phyloP scores from a whole-genome alignment of 2,113 vertebrate genomes.

The Excalfactoria chinensis region DNA sequence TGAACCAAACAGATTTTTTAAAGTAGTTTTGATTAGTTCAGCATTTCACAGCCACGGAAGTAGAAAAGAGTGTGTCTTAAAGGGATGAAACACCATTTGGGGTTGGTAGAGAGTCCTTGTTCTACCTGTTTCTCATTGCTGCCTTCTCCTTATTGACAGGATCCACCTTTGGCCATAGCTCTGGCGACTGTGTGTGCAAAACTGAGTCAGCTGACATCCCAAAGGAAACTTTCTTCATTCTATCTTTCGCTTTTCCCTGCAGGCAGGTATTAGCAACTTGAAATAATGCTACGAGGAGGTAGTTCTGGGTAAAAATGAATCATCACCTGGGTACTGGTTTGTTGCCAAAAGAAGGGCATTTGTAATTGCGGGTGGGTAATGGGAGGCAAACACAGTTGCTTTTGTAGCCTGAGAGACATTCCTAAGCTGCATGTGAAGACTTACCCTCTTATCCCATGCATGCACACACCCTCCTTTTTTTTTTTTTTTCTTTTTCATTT shows the following conservation, averaged over 20 bases:
- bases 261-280: neutral
- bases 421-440: neutral
- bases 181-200: neutral
- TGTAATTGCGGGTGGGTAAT: neutral
- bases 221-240: neutral
- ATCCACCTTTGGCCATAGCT: neutral
- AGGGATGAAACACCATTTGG: neutral
- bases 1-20: neutral
- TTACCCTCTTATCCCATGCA: neutral
- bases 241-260: neutral
- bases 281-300: neutral
- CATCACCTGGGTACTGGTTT: neutral
- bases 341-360: neutral
- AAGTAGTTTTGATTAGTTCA: neutral
- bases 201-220: neutral
- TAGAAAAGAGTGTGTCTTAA: neutral
- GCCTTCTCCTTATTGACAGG: accelerated
- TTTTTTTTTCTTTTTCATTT: neutral
- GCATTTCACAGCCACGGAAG: neutral
- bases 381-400: neutral
- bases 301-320: neutral
- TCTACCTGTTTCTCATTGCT: neutral
- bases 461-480: accelerated
- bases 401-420: neutral
- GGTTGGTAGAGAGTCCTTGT: neutral